Conservation (phyloP, 2,888 invertebrate species). For the Scaptomyza cyrtandrae region DNA sequence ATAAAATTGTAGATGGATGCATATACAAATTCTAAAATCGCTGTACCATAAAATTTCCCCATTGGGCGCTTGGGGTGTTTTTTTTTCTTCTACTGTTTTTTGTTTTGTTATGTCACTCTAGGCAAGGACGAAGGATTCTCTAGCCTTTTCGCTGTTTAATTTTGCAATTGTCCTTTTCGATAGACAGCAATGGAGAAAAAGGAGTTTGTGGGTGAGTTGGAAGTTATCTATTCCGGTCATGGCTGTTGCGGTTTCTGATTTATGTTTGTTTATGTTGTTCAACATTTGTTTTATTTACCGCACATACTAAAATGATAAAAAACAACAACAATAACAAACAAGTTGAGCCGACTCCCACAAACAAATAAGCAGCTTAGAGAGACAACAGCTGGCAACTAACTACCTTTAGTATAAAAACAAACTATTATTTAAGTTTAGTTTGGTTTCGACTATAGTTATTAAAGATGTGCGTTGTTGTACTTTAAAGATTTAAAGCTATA, state of each 20-base stretch:
- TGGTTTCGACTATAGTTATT: not conserved
- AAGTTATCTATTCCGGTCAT: conserved; percentile 71
- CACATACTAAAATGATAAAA: conserved; percentile 29
- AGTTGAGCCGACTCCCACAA: not conserved
- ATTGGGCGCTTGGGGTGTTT: conserved; percentile 67
- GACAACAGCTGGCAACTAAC: conserved; percentile 22
- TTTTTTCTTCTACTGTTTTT: not conserved
- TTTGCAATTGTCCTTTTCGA: conserved; percentile 76
- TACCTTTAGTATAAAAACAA: conserved; percentile 26
- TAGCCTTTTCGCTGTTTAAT: conserved; percentile 76
- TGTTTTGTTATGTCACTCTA: conserved; percentile 42
- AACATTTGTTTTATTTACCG: conserved; percentile 71
- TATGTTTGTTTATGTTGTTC: conserved; percentile 71
- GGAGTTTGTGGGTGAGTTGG: not conserved
- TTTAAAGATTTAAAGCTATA: not conserved
- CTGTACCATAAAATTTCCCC: conserved; percentile 82
- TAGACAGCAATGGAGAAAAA: not conserved
- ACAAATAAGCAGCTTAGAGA: conserved; percentile 44
- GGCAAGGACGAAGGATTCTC: conserved; percentile 57
- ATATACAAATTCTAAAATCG: conserved; percentile 73
- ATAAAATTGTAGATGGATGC: conserved; percentile 42
- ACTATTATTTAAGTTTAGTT: conserved; percentile 29
- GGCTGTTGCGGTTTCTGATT: conserved; percentile 72
- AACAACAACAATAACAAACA: conserved; percentile 5
- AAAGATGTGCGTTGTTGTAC: not conserved